Conservation (phyloP, 2,888 invertebrate species). For the Nudaria mundana region DNA sequence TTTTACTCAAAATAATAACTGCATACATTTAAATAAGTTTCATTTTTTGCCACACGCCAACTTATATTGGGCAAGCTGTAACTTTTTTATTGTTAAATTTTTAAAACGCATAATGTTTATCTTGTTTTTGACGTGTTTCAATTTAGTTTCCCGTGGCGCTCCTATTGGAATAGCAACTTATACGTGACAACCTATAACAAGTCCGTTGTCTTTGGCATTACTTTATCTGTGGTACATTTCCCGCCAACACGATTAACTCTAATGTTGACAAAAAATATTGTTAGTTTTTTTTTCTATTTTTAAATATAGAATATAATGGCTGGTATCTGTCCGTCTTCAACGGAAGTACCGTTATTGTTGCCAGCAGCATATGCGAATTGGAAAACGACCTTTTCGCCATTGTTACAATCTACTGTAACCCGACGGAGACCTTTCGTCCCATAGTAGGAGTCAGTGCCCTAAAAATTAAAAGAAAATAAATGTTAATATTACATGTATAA, state of each 20-base stretch:
- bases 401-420: conserved; percentile 87
- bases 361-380: conserved; percentile 93
- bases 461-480: conserved; percentile 21
- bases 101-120: too few relatives aligned
- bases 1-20: too few relatives aligned
- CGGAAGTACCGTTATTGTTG: conserved; percentile 92
- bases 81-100: too few relatives aligned
- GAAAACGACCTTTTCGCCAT: conserved; percentile 89
- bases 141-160: too few relatives aligned
- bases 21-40: too few relatives aligned
- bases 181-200: too few relatives aligned
- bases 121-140: too few relatives aligned
- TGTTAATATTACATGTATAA: too few relatives aligned
- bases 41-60: too few relatives aligned
- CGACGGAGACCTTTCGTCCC: conserved; percentile 90
- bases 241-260: conserved; percentile 1
- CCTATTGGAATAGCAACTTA: too few relatives aligned
- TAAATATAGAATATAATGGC: conserved; percentile 90
- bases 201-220: background rate
- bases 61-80: too few relatives aligned
- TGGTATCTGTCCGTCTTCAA: conserved; percentile 93
- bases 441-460: conserved; percentile 94
- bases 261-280: conserved; percentile 15
- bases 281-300: conserved; percentile 3
- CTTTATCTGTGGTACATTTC: conserved; percentile 2